phyloP scores from a whole-genome alignment of 2,113 vertebrate genomes.

The Chascanopsetta lugubris region DNA sequence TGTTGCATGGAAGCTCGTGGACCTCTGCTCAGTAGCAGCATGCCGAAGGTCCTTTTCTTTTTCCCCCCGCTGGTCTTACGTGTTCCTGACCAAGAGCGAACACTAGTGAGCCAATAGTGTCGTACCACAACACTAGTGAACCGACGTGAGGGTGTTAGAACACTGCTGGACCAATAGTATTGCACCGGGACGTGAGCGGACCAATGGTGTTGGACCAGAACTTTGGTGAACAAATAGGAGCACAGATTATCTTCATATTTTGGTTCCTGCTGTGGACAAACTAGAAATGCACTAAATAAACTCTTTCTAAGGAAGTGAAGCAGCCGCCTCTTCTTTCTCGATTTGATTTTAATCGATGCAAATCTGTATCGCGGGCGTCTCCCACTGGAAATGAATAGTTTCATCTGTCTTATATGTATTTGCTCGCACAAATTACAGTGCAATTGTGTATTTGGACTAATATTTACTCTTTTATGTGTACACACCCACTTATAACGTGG shows the following conservation, averaged over 20 bases:
- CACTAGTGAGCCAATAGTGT: constrained; percentile 73
- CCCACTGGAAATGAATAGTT: no score
- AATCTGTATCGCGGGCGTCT: no score
- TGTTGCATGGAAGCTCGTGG: constrained; percentile 78
- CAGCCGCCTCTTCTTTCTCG: background rate
- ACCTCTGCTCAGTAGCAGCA: constrained; percentile 79
- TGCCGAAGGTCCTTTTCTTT: constrained; percentile 62
- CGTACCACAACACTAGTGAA: constrained; percentile 76
- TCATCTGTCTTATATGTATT: no score
- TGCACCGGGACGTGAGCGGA: constrained; percentile 62
- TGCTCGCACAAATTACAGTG: no score
- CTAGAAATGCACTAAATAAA: constrained; percentile 80
- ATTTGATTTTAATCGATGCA: background rate
- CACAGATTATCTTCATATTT: constrained; percentile 73
- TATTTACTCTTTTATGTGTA: no score
- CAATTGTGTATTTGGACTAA: no score
- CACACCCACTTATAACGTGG: no score
- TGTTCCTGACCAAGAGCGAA: constrained; percentile 64
- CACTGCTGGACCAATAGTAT: constrained; percentile 68
- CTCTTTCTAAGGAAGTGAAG: constrained; percentile 65
- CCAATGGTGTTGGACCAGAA: constrained; percentile 66
- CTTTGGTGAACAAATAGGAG: constrained; percentile 69
- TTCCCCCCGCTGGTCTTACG: constrained; percentile 42
- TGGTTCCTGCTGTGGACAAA: constrained; percentile 73
- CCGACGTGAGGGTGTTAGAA: constrained; percentile 49